Conservation (phyloP, 2,797 vertebrate genomes). For the Darevskia mixta region DNA sequence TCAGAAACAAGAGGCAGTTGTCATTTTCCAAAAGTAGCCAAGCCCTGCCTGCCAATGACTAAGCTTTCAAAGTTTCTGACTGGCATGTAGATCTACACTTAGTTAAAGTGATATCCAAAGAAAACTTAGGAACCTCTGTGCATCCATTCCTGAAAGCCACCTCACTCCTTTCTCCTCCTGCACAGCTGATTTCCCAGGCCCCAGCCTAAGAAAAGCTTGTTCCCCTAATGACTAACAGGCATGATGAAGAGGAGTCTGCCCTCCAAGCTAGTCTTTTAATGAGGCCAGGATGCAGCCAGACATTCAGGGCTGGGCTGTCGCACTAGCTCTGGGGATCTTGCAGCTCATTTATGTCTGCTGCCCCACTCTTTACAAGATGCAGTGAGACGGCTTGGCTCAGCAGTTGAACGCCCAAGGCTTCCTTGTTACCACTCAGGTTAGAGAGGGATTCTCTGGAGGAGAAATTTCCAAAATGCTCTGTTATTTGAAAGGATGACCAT, state of each 20-base stretch:
- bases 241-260: background rate
- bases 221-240: background rate
- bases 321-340: background rate
- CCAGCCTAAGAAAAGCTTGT: too few species aligned
- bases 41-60: background rate
- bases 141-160: background rate
- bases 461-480: background rate
- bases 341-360: too few species aligned
- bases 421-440: background rate
- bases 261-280: background rate
- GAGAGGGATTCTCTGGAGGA: background rate
- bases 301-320: background rate
- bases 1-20: background rate
- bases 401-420: background rate
- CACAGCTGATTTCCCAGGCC: background rate
- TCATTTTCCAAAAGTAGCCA: background rate
- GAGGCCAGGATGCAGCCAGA: conserved; percentile 4
- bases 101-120: background rate
- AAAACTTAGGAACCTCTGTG: background rate
- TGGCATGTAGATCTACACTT: background rate
- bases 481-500: background rate
- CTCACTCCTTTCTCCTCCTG: background rate
- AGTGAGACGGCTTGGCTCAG: background rate
- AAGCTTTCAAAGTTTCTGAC: background rate
- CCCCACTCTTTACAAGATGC: background rate